Evolutionary conservation across 2,888 invertebrate genomes (phyloP).

Genomic region (Apamea anceps): DNA sequence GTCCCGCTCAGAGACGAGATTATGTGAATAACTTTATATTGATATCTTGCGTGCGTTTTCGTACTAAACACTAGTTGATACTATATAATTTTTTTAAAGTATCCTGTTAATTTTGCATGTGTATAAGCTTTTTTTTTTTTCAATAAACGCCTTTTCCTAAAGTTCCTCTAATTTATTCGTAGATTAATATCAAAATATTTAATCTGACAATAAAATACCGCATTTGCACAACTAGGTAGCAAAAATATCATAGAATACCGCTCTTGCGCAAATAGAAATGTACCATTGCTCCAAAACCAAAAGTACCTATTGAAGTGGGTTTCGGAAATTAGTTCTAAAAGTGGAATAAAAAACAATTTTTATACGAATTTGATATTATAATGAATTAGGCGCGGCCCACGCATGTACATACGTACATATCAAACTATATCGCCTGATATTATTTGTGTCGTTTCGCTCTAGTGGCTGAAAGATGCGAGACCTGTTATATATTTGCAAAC

Average conservation of each 20-base stretch:
- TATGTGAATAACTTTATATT: not conserved
- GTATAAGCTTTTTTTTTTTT: conserved; percentile 51
- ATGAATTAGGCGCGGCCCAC: conserved; percentile 61
- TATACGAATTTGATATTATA: conserved; percentile 82
- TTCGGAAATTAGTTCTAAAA: conserved; percentile 63
- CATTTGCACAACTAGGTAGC: conserved; percentile 8
- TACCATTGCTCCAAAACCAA: conserved; percentile 68
- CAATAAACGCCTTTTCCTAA: conserved; percentile 22
- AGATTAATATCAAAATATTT: conserved; percentile 42
- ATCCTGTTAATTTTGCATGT: conserved; percentile 44
- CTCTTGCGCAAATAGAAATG: not conserved
- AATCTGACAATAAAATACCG: conserved; percentile 51
- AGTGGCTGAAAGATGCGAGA: conserved; percentile 28
- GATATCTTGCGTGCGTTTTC: conserved; percentile 7
- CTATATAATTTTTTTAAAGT: conserved; percentile 9
- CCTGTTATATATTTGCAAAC: conserved; percentile 12
- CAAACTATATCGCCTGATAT: conserved; percentile 76
- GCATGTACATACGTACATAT: conserved; percentile 79
- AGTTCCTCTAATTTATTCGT: conserved; percentile 52
- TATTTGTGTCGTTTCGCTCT: conserved; percentile 56
- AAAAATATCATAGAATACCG: conserved; percentile 22
- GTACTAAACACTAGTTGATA: conserved; percentile 5
- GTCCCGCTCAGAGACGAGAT: conserved; percentile 15
- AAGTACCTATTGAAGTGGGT: conserved; percentile 62
- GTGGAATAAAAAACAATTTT: conserved; percentile 69